Evolutionary conservation across 1,140 invertebrate genomes (phyloP), one percentile per base, ranked within the genome.

Genomic region (Chrysoperla carnea): DNA sequence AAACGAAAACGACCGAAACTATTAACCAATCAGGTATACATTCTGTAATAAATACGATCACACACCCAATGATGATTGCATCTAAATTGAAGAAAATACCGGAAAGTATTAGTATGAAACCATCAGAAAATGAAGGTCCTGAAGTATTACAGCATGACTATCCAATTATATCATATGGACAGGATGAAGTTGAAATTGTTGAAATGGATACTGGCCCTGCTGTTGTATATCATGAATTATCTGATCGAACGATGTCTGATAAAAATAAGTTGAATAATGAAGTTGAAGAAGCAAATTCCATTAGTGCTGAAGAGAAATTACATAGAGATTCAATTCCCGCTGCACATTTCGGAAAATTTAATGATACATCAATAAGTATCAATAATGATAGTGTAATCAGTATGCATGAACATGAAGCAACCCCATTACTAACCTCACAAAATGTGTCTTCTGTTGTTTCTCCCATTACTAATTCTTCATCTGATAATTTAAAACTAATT

Each of bases 121-220:
- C 39, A 29, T 37, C 40, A 29, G 35, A 45, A 7, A 36, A 23
- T 8, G 33, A 45, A 47, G 48, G 8, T 47, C 50, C 12, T 6
- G 54, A 62, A 38, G 54, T 60, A 23, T 43, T 52, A 6, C 58
- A 57, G 5, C 49, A 52, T 33, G 57, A 58, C 43, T 59, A 51
- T 36, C 53, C 56, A 27, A 29, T 50, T 13, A 48, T 46, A 11
- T 39, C 52, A 8, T 55, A 59, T 33, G 49, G 50, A 33, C 54
- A 61, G 2, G 63, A 68, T 17, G 55, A 57, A 42, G 50, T 71
- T 0, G 63, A 70, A 40, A 68, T 72, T 9, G 51, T 72, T 6
- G 60, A 63, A 37, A 44, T 72, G 6, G 48, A 57, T 15, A 48
- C 53, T n/a, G 49, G 57, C n/a, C 11, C 41, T 27, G 17, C 17